Evolutionary conservation across 2,888 invertebrate species (phyloP).

Genomic region (Endotricha flammealis): DNA sequence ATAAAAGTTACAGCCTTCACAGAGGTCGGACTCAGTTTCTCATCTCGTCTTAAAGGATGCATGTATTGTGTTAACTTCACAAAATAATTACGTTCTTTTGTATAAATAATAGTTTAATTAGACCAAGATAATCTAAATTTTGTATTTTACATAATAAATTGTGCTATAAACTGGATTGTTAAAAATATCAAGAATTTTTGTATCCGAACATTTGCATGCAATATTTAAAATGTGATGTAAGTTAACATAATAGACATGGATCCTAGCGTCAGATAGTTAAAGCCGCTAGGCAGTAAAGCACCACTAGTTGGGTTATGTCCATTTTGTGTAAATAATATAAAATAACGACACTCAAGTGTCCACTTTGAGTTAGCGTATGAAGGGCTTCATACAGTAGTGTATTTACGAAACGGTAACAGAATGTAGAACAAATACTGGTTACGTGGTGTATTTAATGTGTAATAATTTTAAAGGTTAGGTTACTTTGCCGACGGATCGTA

Average conservation of each 20-base stretch:
- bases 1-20: constrained; percentile 1
- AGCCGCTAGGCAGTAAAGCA: constrained; percentile 28
- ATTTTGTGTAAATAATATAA: constrained; percentile 47
- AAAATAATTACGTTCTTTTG: too few relatives aligned
- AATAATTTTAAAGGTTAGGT: constrained; percentile 55
- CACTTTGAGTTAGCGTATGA: constrained; percentile 48
- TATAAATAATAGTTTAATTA: too few relatives aligned
- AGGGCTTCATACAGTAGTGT: constrained; percentile 52
- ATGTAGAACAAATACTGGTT: constrained; percentile 58
- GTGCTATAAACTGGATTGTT: too few relatives aligned
- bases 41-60: constrained; percentile 8
- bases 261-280: constrained; percentile 15
- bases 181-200: too few relatives aligned
- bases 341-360: constrained; percentile 37
- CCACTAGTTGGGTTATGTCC: constrained; percentile 34
- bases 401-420: constrained; percentile 53
- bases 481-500: constrained; percentile 53
- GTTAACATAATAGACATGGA: constrained; percentile 25
- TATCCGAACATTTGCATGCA: too few relatives aligned
- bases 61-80: constrained; percentile 6
- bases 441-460: constrained; percentile 52
- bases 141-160: too few relatives aligned
- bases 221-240: constrained; percentile 17
- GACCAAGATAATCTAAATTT: too few relatives aligned
- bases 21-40: constrained; percentile 7